Evolutionary conservation across 2,113 vertebrate species (phyloP), one percentile per base, ranked within the genome.

Genomic region (Pollachius pollachius): DNA sequence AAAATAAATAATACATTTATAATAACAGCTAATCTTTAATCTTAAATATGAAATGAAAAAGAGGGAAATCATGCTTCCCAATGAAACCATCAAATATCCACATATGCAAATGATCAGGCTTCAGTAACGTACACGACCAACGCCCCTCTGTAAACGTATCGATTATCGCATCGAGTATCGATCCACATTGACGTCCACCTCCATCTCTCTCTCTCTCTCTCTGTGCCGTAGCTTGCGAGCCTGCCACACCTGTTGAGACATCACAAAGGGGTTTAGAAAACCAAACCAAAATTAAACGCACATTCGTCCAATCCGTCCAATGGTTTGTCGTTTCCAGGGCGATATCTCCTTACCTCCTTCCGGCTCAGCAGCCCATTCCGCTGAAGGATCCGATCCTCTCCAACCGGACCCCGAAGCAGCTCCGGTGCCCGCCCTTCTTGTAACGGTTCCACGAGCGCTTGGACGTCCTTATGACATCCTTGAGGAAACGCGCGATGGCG

Each of bases 371-470:
- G 15, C 93, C 93, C 69, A 94, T 83, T 7, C 92, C 92, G 65
- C 92, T 93, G 74, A 93, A 93, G 8, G 92, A 93, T 5, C 93
- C 93, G 77, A 94, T 94, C 70, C 91, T 74, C 65, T 92, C 92
- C 3, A 94, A 59, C 15, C 92, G 84, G 60, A 93, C 92, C 0
- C 93, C 92, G 62, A 94, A 94, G 73, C 93, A 94, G 89, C 92
- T 92, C 73, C 91, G 77, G 76, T 92, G 70, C 5, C 88, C 87
- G 0, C 91, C 90, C 69, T 93, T 94, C 82, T 92, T 93, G 74
- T 85, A 84, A 0, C 92, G 89, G 71, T 85, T 86, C 85, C 89
- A 90, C 1, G 91, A 90, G 58, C 93, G 90, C 77, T 91, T 92
- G 54, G 90, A 88, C 2, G 87, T 88, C 71, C 85, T 82, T 73